Base-by-base conservation (phyloP, 2,888 invertebrate species). In the Andrena flavipes region DNA sequence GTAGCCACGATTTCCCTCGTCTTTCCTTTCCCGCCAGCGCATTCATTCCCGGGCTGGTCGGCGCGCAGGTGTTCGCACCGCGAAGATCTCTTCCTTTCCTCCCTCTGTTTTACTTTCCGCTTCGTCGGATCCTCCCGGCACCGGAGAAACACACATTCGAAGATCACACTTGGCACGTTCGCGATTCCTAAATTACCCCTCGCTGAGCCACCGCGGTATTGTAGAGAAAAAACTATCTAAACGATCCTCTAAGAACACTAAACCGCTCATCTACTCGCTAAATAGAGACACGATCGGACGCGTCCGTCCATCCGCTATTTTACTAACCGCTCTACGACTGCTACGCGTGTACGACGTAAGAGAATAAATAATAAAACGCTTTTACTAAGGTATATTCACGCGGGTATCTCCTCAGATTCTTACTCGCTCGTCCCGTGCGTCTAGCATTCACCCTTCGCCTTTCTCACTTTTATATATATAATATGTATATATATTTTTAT, bases 321-420 rank as follows among this genome's bases (percentile, higher is more conserved):
- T 23, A 90, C 88, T 89, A 91, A 90, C 91, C 89, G 91, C 84
- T 85, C 90, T 91, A 91, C 89, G 87, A 76, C 89, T 89, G 42
- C 88, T 90, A 84, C 83, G 84, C 83, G 78, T 87, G 84, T 89
- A 91, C 90, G 91, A 92, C 90, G 90, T 91, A 92, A 92, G 91
- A 93, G 91, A 94, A 93, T 93, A 93, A 94, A 93, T 93, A 93
- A 93, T 92, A 92, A 92, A 91, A 92, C 90, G 90, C 89, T 91
- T 42, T 90, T 88, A 84, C 90, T 89, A 86, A 82, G 85, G 71
- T 62, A 77, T 56, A 71, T 71, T 80, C 84, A 84, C 87, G 84
- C 83, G 87, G 87, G 85, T 84, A 85, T 76, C 81, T 82, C 70
- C 75, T 33, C 56, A 68, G 49, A 70, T 56, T 56, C 70, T 62